These are phyloP conservation scores for Drosophila parabipectinata DNA, from an alignment of 1,140 invertebrate genomes.

Conservation along the genomic window DNA sequence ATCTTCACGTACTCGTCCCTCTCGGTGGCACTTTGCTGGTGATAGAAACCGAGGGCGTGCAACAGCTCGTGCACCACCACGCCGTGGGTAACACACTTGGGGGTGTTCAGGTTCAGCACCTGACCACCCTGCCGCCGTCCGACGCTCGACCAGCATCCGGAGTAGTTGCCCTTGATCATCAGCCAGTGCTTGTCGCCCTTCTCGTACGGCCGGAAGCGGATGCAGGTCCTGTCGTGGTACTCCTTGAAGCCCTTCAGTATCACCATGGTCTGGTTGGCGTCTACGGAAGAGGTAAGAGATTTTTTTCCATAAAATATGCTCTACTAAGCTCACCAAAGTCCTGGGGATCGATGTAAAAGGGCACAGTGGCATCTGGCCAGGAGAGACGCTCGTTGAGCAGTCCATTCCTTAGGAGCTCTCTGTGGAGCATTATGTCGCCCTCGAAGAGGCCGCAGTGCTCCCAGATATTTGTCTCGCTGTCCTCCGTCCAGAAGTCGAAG, in stretches of 20 bases:
- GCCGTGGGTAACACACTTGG: conserved; percentile 85
- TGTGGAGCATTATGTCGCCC: conserved; percentile 86
- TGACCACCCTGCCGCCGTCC: conserved; percentile 87
- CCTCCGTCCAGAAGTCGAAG: conserved; percentile 86
- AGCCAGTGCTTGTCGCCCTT: conserved; percentile 87
- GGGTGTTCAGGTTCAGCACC: conserved; percentile 86
- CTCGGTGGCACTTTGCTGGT: conserved; percentile 90
- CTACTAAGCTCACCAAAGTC: conserved; percentile 87
- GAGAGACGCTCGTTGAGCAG: conserved; percentile 86
- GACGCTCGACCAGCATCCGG: conserved; percentile 93
- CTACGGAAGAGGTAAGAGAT: conserved; percentile 17
- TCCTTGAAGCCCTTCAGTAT: conserved; percentile 88
- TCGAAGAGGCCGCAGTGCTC: conserved; percentile 86
- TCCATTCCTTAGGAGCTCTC: conserved; percentile 85
- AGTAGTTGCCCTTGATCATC: conserved; percentile 87
- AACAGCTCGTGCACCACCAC: conserved; percentile 88
- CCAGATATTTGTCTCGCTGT: conserved; percentile 87
- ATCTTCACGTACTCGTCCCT: conserved; percentile 89
- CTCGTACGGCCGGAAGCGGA: conserved; percentile 89
- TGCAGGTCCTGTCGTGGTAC: conserved; percentile 89
- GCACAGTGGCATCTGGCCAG: conserved; percentile 88
- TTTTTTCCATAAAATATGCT: neutral
- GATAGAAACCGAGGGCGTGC: conserved; percentile 89
- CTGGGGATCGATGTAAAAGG: conserved; percentile 87
- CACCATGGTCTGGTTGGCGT: conserved; percentile 84